phyloP scores from a whole-genome alignment of 2,113 vertebrate species.

The Pelmatolapia mariae region DNA sequence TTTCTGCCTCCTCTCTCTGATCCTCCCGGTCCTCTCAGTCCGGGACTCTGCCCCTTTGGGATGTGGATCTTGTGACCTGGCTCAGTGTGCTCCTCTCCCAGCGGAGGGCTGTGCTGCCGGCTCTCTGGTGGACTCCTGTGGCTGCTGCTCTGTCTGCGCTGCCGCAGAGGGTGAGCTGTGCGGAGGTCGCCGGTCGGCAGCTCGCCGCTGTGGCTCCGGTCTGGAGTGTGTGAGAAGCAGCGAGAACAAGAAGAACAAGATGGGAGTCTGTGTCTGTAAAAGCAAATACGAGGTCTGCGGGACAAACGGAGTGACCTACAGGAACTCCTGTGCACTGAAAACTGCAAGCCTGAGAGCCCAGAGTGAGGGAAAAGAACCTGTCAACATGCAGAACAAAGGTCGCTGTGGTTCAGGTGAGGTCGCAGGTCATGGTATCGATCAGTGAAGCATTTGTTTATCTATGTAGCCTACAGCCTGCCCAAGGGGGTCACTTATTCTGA shows the following conservation, averaged over 20 bases:
- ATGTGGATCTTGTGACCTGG: constrained; percentile 72
- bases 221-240: constrained; percentile 75
- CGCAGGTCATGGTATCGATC: neutral
- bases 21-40: neutral
- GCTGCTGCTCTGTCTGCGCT: constrained; percentile 79
- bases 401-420: constrained; percentile 78
- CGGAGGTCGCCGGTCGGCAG: no score
- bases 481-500: neutral
- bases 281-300: constrained; percentile 84
- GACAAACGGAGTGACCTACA: constrained; percentile 78
- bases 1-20: neutral
- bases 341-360: constrained; percentile 73
- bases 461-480: neutral
- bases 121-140: constrained; percentile 69
- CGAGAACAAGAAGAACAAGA: constrained; percentile 47
- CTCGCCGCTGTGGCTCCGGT: no score
- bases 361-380: constrained; percentile 50
- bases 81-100: constrained; percentile 69
- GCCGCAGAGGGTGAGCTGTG: constrained; percentile 76
- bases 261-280: constrained; percentile 81
- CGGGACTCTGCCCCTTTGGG: neutral
- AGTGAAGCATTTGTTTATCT: neutral
- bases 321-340: constrained; percentile 78
- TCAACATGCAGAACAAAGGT: constrained; percentile 81
- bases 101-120: constrained; percentile 68